Evolutionary conservation across 2,797 vertebrate genomes (phyloP).

Genomic region (Rachycentron canadum): DNA sequence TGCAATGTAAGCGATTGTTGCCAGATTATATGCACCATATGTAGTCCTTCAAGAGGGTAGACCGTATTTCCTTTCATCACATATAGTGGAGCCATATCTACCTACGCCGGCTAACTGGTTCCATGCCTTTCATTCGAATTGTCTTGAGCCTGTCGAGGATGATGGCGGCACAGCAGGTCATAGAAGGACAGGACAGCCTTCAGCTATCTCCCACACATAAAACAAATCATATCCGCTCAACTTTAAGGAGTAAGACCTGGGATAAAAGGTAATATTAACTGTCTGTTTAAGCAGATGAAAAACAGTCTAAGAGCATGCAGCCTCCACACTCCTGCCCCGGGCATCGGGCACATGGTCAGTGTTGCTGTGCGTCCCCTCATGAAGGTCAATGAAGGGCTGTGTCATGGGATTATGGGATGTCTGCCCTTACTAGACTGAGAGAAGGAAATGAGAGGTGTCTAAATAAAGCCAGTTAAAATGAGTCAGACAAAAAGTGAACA

Average conservation of each 20-base stretch:
- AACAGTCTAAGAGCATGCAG: conserved; percentile 55
- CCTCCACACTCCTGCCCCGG: conserved; percentile 46
- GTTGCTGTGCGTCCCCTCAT: conserved; percentile 38
- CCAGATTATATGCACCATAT: conserved; percentile 71
- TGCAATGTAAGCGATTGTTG: conserved; percentile 75
- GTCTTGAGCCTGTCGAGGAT: conserved; percentile 50
- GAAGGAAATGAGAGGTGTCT: conserved; percentile 88
- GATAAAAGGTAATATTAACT: conserved; percentile 81
- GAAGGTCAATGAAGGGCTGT: conserved; percentile 74
- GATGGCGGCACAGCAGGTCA: conserved; percentile 65
- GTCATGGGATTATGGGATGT: conserved; percentile 79
- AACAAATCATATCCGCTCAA: conserved; percentile 81
- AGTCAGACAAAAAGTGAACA: conserved; percentile 64
- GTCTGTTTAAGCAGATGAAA: conserved; percentile 81
- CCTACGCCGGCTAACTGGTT: conserved; percentile 64
- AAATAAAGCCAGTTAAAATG: conserved; percentile 85
- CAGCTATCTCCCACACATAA: conserved; percentile 73
- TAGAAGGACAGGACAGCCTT: conserved; percentile 70
- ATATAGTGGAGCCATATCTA: conserved; percentile 47
- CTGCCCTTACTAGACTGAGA: conserved; percentile 67
- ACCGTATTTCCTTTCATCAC: conserved; percentile 63
- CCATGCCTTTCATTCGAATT: conserved; percentile 62
- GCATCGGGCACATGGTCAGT: conserved; percentile 33
- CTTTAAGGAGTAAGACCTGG: conserved; percentile 74
- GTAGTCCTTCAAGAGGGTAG: conserved; percentile 64